phyloP scores from a whole-genome alignment of 2,113 vertebrate genomes.

The Crypturellus undulatus region DNA sequence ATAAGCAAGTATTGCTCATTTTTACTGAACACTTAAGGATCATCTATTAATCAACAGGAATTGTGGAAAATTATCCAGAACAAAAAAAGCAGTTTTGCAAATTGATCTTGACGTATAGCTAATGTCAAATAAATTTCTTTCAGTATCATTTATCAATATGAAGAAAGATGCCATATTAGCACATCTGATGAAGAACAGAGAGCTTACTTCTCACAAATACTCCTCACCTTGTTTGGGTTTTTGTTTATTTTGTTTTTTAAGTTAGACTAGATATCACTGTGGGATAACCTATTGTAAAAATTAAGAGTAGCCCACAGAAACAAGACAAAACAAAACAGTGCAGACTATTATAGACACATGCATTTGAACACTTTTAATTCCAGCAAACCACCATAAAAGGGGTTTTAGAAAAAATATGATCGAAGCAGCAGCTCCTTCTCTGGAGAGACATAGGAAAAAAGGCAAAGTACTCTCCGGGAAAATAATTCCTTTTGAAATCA shows the following conservation, averaged over 20 bases:
- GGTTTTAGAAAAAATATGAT: neutral
- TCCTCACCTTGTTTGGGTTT: neutral
- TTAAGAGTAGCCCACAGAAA: neutral
- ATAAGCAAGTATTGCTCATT: neutral
- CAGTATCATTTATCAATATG: neutral
- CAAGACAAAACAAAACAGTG: neutral
- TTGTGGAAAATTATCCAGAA: neutral
- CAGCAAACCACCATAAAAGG: neutral
- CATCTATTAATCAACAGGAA: neutral
- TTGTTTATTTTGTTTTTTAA: neutral
- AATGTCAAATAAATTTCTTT: neutral
- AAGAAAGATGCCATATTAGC: neutral
- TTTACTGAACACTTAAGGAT: neutral
- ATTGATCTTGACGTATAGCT: neutral
- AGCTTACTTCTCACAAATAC: neutral
- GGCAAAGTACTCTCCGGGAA: conserved; percentile 16
- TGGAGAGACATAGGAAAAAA: neutral
- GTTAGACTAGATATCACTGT: neutral
- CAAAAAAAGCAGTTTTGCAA: neutral
- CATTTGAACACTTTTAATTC: neutral
- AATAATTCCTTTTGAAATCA: conserved; percentile 44
- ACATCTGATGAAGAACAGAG: neutral
- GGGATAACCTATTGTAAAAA: neutral
- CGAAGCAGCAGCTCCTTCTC: conserved; percentile 27
- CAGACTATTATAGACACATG: neutral